Base-by-base conservation (phyloP, 1,140 invertebrate species). In the Alviniconcha marisindica region DNA sequence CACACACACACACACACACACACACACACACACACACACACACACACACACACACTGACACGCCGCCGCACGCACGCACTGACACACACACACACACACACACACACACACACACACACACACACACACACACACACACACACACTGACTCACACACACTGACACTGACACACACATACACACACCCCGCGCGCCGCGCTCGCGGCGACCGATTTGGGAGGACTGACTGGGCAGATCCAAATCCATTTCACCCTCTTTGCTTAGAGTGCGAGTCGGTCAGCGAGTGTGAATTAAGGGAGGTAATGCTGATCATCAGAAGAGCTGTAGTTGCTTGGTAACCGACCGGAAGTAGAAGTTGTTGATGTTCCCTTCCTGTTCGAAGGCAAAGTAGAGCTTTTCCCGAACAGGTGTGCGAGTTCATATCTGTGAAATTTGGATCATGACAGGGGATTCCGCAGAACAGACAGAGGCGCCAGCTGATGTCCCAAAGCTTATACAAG, bases 271-370 rank as follows among this genome's bases (percentile, higher is more conserved):
- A n/a, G n/a, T n/a, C n/a, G n/a, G 54, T 24, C 18, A 60, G 21
- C 0, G 12, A 18, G 54, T 60, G 54, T 60, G 2, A 12, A 33
- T 10, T 10, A 66, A 66, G 63, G 60, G 63, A 66, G 36, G n/a
- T n/a, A n/a, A n/a, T n/a, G n/a, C n/a, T n/a, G n/a, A n/a, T n/a
- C n/a, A n/a, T n/a, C n/a, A n/a, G n/a, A n/a, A n/a, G n/a, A n/a
- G n/a, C n/a, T n/a, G n/a, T n/a, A 18, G 36, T 76, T 24, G 56
- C 78, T 12, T 80, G 69, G 78, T 60, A 66, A 80, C 78, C 10
- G 40, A 54, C 77, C 77, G 77, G 77, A 78, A 78, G 77, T 38
- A 14, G 36, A 24, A 1, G 42, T 66, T 80, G 60, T 80, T 80
- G 38, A 66, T 80, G n/a, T 56, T 60, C 56, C 78, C 44, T 36